Conservation (phyloP, 2,113 vertebrate genomes). For the Manacus vitellinus region DNA sequence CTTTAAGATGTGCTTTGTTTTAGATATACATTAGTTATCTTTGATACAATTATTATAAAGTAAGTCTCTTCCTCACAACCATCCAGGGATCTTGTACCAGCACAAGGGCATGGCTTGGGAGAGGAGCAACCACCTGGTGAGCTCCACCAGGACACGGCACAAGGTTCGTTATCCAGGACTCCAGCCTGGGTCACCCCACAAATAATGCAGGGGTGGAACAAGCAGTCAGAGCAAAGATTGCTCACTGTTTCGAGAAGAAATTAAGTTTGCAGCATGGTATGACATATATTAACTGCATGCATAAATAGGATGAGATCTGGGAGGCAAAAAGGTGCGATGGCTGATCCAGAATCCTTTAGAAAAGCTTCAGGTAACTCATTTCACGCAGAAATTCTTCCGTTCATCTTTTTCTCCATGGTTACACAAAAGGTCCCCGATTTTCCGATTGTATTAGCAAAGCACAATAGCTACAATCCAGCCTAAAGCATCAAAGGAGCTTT, state of each 20-base stretch:
- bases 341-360: neutral
- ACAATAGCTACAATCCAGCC: conserved; percentile 24
- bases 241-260: neutral
- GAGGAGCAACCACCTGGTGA: neutral
- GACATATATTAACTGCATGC: neutral
- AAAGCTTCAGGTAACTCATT: neutral
- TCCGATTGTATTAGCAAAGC: conserved; percentile 23
- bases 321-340: neutral
- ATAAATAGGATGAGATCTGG: neutral
- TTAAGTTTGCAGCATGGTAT: neutral
- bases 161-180: neutral
- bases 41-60: neutral
- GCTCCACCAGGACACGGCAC: rapidly evolving
- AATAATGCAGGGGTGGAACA: neutral
- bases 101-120: neutral
- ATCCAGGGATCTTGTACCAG: neutral
- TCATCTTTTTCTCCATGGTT: neutral
- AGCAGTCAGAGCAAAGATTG: neutral
- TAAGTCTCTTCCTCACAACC: neutral
- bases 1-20: neutral
- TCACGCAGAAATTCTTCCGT: neutral
- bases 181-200: neutral
- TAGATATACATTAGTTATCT: neutral
- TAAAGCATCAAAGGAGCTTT: conserved; percentile 30
- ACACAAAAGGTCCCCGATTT: neutral